A percentile compares a stretch with the other conserved stretches of the same genome.
Evolutionary conservation across 2,888 invertebrate genomes (phyloP).

Genomic region (Tineola bisselliella): DNA sequence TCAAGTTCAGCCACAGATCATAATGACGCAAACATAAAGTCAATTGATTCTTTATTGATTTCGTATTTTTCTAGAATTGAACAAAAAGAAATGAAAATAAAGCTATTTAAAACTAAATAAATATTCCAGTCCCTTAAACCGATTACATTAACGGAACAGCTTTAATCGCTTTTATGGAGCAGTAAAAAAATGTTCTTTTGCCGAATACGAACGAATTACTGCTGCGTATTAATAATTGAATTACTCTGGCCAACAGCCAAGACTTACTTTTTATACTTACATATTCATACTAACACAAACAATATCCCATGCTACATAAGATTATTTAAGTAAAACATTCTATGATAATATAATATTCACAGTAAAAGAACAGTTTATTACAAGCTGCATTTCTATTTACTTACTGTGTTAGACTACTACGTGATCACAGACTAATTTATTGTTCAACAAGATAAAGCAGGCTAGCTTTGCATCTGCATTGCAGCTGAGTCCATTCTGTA

Average conservation of each 20-base stretch:
- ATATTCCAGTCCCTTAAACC: background rate
- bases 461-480: slow-evolving; percentile 11
- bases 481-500: slow-evolving; percentile 12
- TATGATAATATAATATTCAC: no score
- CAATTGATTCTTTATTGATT: no score
- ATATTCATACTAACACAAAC: background rate
- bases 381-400: no score
- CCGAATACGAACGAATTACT: slow-evolving; percentile 10
- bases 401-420: background rate
- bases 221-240: slow-evolving; percentile 6
- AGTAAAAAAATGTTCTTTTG: slow-evolving; percentile 15
- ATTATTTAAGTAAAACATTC: no score
- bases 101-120: slow-evolving; percentile 6
- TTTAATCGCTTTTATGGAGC: slow-evolving; percentile 37
- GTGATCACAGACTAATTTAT: slow-evolving; percentile 1
- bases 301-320: background rate
- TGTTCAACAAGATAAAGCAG: background rate
- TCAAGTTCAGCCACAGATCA: no score
- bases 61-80: no score
- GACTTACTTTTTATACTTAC: background rate
- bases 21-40: no score
- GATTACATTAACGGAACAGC: slow-evolving; percentile 28
- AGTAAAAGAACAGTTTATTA: no score
- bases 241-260: slow-evolving; percentile 4
- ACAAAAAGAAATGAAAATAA: background rate